Evolutionary conservation across 2,113 vertebrate species (phyloP).

Genomic region (Rhynchomys soricoides): DNA sequence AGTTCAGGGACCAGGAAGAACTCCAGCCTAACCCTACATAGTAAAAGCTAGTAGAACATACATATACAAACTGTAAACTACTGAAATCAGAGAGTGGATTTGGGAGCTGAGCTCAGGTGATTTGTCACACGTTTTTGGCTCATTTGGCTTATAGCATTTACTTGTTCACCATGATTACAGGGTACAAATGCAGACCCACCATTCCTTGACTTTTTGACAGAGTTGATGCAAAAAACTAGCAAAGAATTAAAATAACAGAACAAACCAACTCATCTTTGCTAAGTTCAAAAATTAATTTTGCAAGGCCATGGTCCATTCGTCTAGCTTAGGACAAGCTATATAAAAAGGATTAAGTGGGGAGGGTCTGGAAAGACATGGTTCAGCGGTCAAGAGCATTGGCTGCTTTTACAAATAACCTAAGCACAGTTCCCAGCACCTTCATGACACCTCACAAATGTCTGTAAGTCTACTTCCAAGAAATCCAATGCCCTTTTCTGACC

Average conservation of each 20-base stretch:
- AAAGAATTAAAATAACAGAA: slow-evolving; percentile 55
- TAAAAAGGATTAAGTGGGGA: slow-evolving; percentile 34
- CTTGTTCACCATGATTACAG: slow-evolving; percentile 48
- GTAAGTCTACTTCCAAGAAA: neutral
- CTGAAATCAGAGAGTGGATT: slow-evolving; percentile 4
- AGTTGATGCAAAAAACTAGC: slow-evolving; percentile 25
- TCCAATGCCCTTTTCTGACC: neutral
- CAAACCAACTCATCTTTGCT: neutral
- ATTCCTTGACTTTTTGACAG: slow-evolving; percentile 54
- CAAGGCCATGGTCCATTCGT: neutral
- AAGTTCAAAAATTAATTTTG: slow-evolving; percentile 49
- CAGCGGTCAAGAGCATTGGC: neutral
- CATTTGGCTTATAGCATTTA: slow-evolving; percentile 52
- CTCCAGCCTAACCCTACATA: slow-evolving; percentile 46
- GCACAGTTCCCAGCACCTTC: neutral
- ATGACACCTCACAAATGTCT: neutral
- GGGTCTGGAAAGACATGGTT: neutral
- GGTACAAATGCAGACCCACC: slow-evolving; percentile 31
- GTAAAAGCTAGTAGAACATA: slow-evolving; percentile 50
- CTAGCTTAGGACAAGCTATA: slow-evolving; percentile 13
- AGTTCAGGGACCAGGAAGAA: slow-evolving; percentile 67
- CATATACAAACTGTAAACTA: slow-evolving; percentile 9
- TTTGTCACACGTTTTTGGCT: slow-evolving; percentile 41
- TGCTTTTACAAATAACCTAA: neutral
- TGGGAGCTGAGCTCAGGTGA: slow-evolving; percentile 4